Base-by-base conservation (phyloP, 2,888 invertebrate species). In the Andrena dorsata region DNA sequence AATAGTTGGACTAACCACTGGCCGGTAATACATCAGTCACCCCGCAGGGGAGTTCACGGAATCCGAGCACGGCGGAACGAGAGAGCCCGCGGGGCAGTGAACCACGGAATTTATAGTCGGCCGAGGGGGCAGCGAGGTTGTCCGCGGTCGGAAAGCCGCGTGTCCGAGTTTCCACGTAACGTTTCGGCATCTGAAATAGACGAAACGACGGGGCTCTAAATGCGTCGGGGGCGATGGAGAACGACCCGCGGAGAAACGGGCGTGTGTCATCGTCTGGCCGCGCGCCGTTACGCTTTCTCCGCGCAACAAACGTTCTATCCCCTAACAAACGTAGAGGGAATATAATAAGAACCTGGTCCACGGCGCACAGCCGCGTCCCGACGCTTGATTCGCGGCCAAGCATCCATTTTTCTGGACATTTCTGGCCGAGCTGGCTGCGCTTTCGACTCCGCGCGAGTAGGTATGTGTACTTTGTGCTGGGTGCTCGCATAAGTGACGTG, bases 191-290 rank as follows among this genome's bases (percentile, higher is more conserved):
- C 86, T 85, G 83, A 90, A 90, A 90, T 90, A 88, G 88, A 89
- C 84, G 87, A 89, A 82, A 85, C 80, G 75, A 70, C 70, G 84
- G 72, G 83, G 53, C 80, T 90, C 90, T 90, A 90, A 90, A 91
- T 89, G 86, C 84, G 89, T 85, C 75, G 71, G 83, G 51, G 26
- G 63, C 76, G 71, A 53, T 63, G 60, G 61, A 53, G 51, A 53
- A 47, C 35, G 56, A 56, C 41, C 32, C 16, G 63, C 53, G 69
- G 70, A 64, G 66, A 53, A 26, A 23, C 20, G 49, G 8, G 76
- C 60, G 79, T 90, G 91, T 90, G 87, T 91, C 91, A 91, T 89
- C 91, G 91, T 91, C 91, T 91, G 91, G 89, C 81, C 87, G 85
- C 87, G 85, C 88, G 90, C 90, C 32, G 76, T 60, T 66, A 76